Conservation (phyloP, 2,888 invertebrate genomes). For the Lycia hirtaria region DNA sequence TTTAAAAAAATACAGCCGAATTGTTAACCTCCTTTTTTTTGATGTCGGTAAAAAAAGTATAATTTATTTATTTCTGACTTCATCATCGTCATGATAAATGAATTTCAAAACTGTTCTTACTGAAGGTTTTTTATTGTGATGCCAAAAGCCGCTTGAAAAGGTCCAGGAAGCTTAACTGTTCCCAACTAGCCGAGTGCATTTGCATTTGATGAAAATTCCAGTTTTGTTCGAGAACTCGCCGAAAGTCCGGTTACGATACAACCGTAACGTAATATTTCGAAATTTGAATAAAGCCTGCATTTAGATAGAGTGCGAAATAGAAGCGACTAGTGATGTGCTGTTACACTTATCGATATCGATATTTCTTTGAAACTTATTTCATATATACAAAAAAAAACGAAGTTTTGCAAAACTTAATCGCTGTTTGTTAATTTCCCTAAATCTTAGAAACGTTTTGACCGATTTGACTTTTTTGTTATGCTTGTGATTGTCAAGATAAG, state of each 20-base stretch:
- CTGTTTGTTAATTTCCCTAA: too few relatives aligned
- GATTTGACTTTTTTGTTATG: too few relatives aligned
- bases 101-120: neutral
- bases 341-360: slow-evolving; percentile 7
- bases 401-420: too few relatives aligned
- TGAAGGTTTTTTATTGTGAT: neutral
- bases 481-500: neutral
- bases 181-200: slow-evolving; percentile 43
- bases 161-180: slow-evolving; percentile 23
- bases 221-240: slow-evolving; percentile 13
- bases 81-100: too few relatives aligned
- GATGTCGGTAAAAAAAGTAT: too few relatives aligned
- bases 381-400: too few relatives aligned
- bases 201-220: slow-evolving; percentile 53
- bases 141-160: neutral
- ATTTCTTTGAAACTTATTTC: too few relatives aligned
- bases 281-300: slow-evolving; percentile 53
- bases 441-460: too few relatives aligned
- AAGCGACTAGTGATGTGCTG: slow-evolving; percentile 23
- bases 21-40: too few relatives aligned
- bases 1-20: too few relatives aligned
- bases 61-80: too few relatives aligned
- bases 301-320: slow-evolving; percentile 44
- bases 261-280: slow-evolving; percentile 13
- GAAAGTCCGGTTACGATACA: slow-evolving; percentile 25